Evolutionary conservation across 2,113 vertebrate species (phyloP), one percentile per base, ranked within the genome.

Genomic region (Seriola quinqueradiata): DNA sequence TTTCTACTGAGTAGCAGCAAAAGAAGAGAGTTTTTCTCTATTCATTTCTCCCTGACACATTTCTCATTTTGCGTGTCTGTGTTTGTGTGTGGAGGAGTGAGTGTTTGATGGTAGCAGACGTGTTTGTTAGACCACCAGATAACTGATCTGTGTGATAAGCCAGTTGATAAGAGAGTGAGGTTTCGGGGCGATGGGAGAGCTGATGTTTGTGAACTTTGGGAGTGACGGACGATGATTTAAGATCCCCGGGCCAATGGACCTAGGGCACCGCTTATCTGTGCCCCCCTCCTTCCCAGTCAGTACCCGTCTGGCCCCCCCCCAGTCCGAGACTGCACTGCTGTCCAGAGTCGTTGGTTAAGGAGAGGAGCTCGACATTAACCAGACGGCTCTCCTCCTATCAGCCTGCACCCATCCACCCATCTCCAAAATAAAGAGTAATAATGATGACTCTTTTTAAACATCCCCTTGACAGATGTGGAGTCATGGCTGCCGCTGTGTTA

Each of bases 361-460:
- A 87, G 79, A 87, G 65, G 76, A 94, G 78, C 89, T 94, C 92
- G 97, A 99, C 90, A 93, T 95, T 97, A 98, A 97, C 96, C 97
- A 99, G 97, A 97, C 94, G 93, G 87, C 93, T 93, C 94, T 90
- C 65, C 64, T 83, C 25, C 79, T 90, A 89, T 89, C 87, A 78
- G 85, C 75, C 89, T 60, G 79, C 77, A 23, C 77, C 87, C 83
- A 68, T 84, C 78, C 77, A 70, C 86, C 83, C 75, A 84, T 83
- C 86, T 87, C 78, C 81, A 88, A 83, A 97, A 97, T 96, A 97
- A 95, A 96, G 96, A 96, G 94, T 96, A 96, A 97, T 97, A 97
- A 97, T 96, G 95, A 95, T 95, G 95, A 94, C 95, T 83, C 75
- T 82, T 97, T 97, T 97, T 97, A 97, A 97, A 97, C 97, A 97